Conservation (phyloP, 1,140 invertebrate species). For the Lerema accius region DNA sequence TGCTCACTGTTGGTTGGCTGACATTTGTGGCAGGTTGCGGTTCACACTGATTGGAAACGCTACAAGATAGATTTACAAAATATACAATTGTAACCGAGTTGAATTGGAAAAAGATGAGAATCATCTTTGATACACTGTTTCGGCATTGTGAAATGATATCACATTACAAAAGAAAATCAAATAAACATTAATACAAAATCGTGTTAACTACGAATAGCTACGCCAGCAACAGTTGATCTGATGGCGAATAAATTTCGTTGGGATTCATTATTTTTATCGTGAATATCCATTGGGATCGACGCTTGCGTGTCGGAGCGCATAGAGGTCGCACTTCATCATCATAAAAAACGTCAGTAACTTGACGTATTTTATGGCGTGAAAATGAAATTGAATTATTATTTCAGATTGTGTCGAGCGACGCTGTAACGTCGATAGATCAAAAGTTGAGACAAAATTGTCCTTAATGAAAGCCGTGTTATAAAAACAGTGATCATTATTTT, state of each 20-base stretch:
- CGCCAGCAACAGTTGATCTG: too few species aligned
- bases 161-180: too few species aligned
- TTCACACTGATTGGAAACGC: too few species aligned
- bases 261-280: background rate
- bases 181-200: too few species aligned
- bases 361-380: constrained; percentile 6
- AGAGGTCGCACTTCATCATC: constrained; percentile 13
- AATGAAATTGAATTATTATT: constrained; percentile 14
- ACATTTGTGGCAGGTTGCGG: too few species aligned
- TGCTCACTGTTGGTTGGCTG: too few species aligned
- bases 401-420: background rate
- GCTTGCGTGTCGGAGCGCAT: background rate
- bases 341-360: background rate
- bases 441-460: background rate
- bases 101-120: too few species aligned
- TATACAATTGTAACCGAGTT: too few species aligned
- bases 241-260: background rate
- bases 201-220: too few species aligned
- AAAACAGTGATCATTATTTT: constrained; percentile 1
- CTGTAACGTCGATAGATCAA: background rate
- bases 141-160: too few species aligned
- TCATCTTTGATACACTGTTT: too few species aligned
- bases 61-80: too few species aligned
- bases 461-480: background rate
- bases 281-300: constrained; percentile 2